A percentile compares a stretch with the other conserved stretches of the same genome.
phyloP scores from a whole-genome alignment of 2,888 invertebrate species.

The Petrolisthes cinctipes region DNA sequence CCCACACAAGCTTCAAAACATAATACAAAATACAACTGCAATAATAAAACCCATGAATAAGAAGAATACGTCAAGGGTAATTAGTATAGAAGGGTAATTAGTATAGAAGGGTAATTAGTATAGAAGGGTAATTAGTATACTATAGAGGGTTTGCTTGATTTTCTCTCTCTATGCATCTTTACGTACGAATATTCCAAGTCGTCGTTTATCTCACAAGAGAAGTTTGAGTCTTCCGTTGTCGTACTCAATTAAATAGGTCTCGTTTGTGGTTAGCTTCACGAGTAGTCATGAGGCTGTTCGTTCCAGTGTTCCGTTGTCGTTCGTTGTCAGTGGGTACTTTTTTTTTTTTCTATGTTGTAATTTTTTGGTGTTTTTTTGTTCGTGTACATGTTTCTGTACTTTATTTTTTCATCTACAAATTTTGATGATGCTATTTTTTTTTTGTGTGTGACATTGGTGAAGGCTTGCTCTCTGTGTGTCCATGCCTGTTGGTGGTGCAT shows the following conservation, averaged over 20 bases:
- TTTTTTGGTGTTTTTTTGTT: neutral
- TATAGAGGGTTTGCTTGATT: neutral
- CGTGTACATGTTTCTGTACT: neutral
- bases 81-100: neutral
- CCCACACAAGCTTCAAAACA: no score
- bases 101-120: neutral
- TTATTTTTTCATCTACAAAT: neutral
- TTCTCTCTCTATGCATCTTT: no score
- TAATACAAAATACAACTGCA: no score
- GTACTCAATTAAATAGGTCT: neutral
- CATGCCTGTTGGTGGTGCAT: slow-evolving; percentile 4
- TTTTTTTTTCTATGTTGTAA: neutral
- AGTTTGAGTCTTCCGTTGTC: no score
- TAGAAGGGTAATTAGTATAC: neutral
- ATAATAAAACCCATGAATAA: no score
- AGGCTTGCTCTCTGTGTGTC: neutral
- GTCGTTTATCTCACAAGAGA: no score
- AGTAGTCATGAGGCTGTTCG: no score
- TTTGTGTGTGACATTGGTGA: neutral
- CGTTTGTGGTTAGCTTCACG: slow-evolving; percentile 4
- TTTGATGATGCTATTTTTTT: no score
- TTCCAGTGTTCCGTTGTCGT: no score
- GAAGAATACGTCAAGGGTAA: neutral
- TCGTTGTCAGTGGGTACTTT: neutral
- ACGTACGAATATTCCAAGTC: no score